phyloP scores from a whole-genome alignment of 2,113 vertebrate genomes.

The Thryonomys swinderianus region DNA sequence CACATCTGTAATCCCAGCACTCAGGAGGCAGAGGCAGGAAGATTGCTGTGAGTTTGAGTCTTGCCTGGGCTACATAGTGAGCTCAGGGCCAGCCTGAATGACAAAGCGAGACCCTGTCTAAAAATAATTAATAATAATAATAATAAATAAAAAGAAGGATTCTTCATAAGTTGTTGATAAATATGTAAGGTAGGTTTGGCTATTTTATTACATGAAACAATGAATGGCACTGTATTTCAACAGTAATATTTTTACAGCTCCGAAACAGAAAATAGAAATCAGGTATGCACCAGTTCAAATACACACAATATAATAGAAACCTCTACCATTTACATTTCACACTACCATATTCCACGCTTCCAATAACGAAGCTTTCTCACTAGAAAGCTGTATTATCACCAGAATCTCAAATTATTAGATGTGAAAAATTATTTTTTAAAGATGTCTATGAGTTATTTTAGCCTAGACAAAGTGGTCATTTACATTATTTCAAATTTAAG shows the following conservation, averaged over 20 bases:
- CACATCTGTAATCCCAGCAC: too few species aligned
- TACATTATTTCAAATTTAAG: constrained; percentile 56
- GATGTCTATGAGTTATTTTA: constrained; percentile 52
- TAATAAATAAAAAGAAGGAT: not conserved
- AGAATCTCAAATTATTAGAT: constrained; percentile 30
- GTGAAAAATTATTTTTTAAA: constrained; percentile 62
- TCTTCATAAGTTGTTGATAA: constrained; percentile 28
- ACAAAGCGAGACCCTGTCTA: too few species aligned
- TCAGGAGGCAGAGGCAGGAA: too few species aligned
- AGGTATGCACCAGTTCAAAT: not conserved
- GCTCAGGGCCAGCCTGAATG: too few species aligned
- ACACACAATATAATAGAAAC: constrained; percentile 33
- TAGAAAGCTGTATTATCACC: constrained; percentile 50
- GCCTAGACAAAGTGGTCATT: constrained; percentile 48
- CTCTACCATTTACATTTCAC: constrained; percentile 32
- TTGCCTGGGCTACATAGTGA: too few species aligned
- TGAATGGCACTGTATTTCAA: constrained; percentile 17
- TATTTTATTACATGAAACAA: constrained; percentile 51
- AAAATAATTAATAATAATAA: too few species aligned
- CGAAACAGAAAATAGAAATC: constrained; percentile 4
- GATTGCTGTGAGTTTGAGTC: too few species aligned
- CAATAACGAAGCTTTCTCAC: constrained; percentile 55
- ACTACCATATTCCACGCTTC: not conserved
- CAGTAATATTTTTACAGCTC: constrained; percentile 17
- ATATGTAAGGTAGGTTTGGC: constrained; percentile 2